Evolutionary conservation across 2,113 vertebrate species (phyloP).

Genomic region (Pseudonaja textilis): DNA sequence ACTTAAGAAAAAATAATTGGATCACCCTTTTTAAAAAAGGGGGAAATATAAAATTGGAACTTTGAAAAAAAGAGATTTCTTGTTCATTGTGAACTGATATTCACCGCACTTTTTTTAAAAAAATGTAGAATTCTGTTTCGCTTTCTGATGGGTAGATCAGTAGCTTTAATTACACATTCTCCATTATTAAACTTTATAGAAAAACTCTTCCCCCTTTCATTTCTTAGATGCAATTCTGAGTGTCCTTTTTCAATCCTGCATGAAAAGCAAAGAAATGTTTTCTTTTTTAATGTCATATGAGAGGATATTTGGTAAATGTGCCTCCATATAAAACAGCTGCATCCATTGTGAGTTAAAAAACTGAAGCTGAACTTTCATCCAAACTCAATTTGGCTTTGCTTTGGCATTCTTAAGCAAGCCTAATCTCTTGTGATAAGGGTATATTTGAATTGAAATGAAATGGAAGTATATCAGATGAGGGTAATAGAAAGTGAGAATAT

Average conservation of each 20-base stretch:
- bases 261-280: background rate
- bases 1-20: background rate
- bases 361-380: background rate
- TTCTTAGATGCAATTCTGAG: background rate
- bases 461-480: background rate
- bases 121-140: background rate
- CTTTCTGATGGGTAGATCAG: background rate
- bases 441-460: background rate
- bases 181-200: background rate
- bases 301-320: background rate
- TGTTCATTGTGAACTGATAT: background rate
- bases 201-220: background rate
- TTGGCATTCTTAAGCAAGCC: background rate
- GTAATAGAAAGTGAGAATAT: background rate
- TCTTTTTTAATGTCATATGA: background rate
- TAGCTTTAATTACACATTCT: background rate
- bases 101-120: background rate
- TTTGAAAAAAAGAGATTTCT: background rate
- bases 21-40: background rate
- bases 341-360: background rate
- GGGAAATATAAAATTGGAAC: background rate
- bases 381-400: constrained; percentile 1
- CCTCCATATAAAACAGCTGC: background rate
- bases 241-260: background rate
- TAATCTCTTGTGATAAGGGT: background rate